Percentiles rank a stretch among this genome's conserved stretches.
Evolutionary conservation across 1,140 invertebrate genomes (phyloP).

Genomic region (Matsumurasca onukii): DNA sequence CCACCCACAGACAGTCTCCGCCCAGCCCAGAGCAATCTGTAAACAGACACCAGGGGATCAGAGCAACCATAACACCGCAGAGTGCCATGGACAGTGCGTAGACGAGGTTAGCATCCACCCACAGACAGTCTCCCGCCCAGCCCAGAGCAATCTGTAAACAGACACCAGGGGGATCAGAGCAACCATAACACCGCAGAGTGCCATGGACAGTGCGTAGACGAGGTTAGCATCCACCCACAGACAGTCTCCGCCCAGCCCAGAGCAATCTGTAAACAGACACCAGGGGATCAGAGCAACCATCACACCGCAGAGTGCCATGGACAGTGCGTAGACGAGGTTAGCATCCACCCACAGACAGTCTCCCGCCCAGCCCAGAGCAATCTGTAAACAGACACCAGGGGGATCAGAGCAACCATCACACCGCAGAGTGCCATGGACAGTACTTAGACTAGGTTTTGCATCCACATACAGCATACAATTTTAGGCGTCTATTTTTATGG

Average conservation of each 20-base stretch:
- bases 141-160: constrained; percentile 76
- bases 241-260: constrained; percentile 86
- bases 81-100: constrained; percentile 77
- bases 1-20: constrained; percentile 79
- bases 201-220: constrained; percentile 78
- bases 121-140: constrained; percentile 79
- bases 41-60: too few relatives aligned
- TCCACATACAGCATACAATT: too few relatives aligned
- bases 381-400: too few relatives aligned
- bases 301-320: constrained; percentile 74
- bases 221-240: constrained; percentile 69
- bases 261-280: constrained; percentile 75
- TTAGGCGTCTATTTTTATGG: too few relatives aligned
- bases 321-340: constrained; percentile 71
- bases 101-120: constrained; percentile 69
- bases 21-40: constrained; percentile 83
- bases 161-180: constrained; percentile 65
- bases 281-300: constrained; percentile 72
- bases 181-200: constrained; percentile 69
- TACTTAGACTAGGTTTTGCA: too few relatives aligned
- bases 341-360: constrained; percentile 76
- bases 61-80: constrained; percentile 67
- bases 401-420: too few relatives aligned
- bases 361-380: constrained; percentile 83
- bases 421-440: too few relatives aligned